phyloP scores from a whole-genome alignment of 1,140 invertebrate genomes.

The Uloborus diversus region DNA sequence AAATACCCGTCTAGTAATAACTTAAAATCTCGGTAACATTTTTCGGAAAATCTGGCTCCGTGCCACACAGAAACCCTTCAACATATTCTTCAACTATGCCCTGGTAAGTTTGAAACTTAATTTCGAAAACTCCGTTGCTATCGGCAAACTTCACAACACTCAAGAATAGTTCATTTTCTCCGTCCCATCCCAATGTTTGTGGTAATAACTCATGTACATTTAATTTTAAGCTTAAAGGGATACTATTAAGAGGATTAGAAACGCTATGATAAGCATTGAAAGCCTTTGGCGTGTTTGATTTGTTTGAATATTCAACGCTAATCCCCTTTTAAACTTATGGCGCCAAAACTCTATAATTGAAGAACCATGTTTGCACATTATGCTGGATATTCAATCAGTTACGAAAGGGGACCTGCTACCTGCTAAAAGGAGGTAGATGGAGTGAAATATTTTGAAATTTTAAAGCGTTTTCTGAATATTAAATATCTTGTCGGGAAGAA shows the following conservation, averaged over 20 bases:
- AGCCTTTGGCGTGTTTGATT: slow-evolving; percentile 6
- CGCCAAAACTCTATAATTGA: slow-evolving; percentile 17
- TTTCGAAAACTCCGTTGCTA: slow-evolving; percentile 12
- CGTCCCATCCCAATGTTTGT: not conserved
- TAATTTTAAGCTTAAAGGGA: slow-evolving; percentile 48
- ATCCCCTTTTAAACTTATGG: slow-evolving; percentile 19
- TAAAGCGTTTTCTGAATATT: not conserved
- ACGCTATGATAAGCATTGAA: slow-evolving; percentile 15
- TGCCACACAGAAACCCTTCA: too few species aligned
- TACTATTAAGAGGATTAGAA: slow-evolving; percentile 45
- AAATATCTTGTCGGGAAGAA: not conserved
- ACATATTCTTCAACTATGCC: slow-evolving; percentile 6
- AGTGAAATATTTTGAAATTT: too few species aligned
- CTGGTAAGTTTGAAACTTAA: slow-evolving; percentile 32
- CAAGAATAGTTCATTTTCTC: not conserved
- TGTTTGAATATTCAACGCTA: slow-evolving; percentile 23
- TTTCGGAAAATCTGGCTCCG: not conserved
- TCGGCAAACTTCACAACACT: slow-evolving; percentile 32
- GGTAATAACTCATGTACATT: slow-evolving; percentile 53
- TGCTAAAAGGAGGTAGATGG: too few species aligned
- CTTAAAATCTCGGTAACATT: too few species aligned
- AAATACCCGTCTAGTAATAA: too few species aligned
- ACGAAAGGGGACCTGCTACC: too few species aligned
- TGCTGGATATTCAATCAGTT: not conserved
- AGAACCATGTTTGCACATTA: not conserved